phyloP scores from a whole-genome alignment of 2,113 vertebrate species.

The Tupaia tana region DNA sequence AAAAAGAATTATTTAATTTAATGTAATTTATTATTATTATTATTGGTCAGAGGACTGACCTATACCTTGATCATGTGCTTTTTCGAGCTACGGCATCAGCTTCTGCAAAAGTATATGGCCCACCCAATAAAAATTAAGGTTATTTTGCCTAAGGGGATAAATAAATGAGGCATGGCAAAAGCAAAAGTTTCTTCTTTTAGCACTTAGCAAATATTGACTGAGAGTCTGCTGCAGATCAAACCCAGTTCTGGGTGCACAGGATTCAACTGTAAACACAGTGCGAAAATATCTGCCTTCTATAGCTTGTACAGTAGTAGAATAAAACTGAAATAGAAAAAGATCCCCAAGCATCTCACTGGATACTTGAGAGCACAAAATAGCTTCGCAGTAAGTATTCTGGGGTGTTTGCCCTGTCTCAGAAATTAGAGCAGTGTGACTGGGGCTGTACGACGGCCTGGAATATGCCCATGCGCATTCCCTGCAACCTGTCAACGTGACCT shows the following conservation, averaged over 20 bases:
- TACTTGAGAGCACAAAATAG: not conserved
- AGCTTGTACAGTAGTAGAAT: not conserved
- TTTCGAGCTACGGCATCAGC: not conserved
- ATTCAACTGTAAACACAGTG: not conserved
- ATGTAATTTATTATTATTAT: no score
- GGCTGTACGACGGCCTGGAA: not conserved
- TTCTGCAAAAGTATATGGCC: not conserved
- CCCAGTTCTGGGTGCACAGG: not conserved
- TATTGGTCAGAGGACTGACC: not conserved
- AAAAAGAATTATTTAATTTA: no score
- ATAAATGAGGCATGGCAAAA: not conserved
- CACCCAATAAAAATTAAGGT: not conserved
- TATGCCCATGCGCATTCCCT: not conserved
- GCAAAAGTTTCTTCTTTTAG: not conserved
- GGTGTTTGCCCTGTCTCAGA: not conserved
- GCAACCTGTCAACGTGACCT: not conserved
- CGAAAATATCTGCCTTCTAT: not conserved
- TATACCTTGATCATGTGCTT: not conserved
- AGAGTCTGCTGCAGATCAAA: not conserved
- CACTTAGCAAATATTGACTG: not conserved
- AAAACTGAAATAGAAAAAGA: not conserved
- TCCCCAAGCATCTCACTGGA: not conserved
- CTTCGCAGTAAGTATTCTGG: not conserved
- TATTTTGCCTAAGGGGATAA: not conserved
- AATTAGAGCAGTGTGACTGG: not conserved